Evolutionary conservation across 2,888 invertebrate species (phyloP).

Genomic region (Stratiomys singularior): DNA sequence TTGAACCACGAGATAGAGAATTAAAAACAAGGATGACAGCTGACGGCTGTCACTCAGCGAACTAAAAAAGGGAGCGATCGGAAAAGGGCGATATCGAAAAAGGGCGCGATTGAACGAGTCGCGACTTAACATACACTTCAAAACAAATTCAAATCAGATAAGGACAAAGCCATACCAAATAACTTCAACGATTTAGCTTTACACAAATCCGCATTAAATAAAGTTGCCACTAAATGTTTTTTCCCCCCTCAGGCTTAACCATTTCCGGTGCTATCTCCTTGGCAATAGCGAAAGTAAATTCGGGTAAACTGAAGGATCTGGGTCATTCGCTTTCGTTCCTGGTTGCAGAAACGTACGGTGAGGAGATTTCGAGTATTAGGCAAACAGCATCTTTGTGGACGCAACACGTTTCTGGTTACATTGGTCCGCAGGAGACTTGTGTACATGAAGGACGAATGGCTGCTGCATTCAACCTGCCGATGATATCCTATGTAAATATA

Average conservation of each 20-base stretch:
- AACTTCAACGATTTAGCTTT: too few relatives aligned
- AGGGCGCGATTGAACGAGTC: too few relatives aligned
- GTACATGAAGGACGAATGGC: constrained; percentile 94
- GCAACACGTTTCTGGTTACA: constrained; percentile 84
- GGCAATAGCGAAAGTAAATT: constrained; percentile 85
- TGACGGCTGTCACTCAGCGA: too few relatives aligned
- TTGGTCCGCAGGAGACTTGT: constrained; percentile 86
- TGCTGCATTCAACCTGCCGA: constrained; percentile 91
- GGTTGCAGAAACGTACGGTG: constrained; percentile 91
- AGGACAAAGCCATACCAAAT: too few relatives aligned
- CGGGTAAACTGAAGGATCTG: constrained; percentile 68
- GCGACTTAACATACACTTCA: too few relatives aligned
- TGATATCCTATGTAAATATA: constrained; percentile 93
- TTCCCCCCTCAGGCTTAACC: constrained; percentile 66
- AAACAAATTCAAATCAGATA: too few relatives aligned
- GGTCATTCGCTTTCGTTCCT: constrained; percentile 82
- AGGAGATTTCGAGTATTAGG: constrained; percentile 86
- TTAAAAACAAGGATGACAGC: too few relatives aligned
- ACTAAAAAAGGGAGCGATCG: too few relatives aligned
- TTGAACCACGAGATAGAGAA: too few relatives aligned
- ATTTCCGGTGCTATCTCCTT: constrained; percentile 86
- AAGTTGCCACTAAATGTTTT: too few relatives aligned
- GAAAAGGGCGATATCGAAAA: too few relatives aligned
- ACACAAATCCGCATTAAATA: too few relatives aligned
- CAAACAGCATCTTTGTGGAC: constrained; percentile 87